Percentiles rank a stretch among this genome's conserved stretches.
Conservation (phyloP, 2,113 vertebrate species). For the Chloropsis cyanopogon region DNA sequence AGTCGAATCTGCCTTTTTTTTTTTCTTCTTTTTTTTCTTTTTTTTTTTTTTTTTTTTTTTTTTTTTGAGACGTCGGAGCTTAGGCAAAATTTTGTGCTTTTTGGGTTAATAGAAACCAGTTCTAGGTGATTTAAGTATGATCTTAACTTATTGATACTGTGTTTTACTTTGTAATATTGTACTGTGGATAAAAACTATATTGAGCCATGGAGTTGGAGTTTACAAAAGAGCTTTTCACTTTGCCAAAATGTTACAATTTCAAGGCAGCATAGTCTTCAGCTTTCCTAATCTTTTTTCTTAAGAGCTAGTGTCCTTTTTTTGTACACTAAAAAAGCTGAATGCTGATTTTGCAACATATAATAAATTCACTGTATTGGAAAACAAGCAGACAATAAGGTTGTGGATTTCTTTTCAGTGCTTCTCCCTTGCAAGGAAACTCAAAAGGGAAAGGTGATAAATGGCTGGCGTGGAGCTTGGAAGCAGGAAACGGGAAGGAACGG, state of each 20-base stretch:
- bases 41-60: conserved; percentile 65
- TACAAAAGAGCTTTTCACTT: conserved; percentile 76
- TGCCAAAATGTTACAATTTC: conserved; percentile 76
- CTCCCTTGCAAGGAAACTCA: not conserved
- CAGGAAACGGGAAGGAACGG: not conserved
- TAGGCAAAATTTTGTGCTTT: conserved; percentile 61
- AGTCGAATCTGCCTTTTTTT: conserved; percentile 24
- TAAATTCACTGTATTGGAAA: conserved; percentile 75
- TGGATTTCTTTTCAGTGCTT: conserved; percentile 1
- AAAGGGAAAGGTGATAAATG: not conserved
- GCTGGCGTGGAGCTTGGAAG: not conserved
- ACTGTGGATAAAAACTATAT: conserved; percentile 70
- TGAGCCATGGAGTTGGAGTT: conserved; percentile 80
- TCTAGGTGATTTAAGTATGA: conserved; percentile 68
- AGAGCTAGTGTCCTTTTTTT: conserved; percentile 70
- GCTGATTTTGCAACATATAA: conserved; percentile 75
- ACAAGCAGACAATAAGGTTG: not conserved
- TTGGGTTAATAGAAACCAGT: conserved; percentile 60
- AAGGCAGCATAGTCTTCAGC: conserved; percentile 64
- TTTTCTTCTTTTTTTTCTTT: not conserved
- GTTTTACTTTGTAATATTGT: conserved; percentile 69
- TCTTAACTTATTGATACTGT: conserved; percentile 77
- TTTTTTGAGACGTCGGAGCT: conserved; percentile 43
- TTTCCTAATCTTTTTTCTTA: conserved; percentile 74
- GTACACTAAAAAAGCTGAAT: conserved; percentile 73